These are phyloP conservation scores for Leucophora obtusa DNA, from an alignment of 2,888 invertebrate genomes.

Conservation along the genomic window DNA sequence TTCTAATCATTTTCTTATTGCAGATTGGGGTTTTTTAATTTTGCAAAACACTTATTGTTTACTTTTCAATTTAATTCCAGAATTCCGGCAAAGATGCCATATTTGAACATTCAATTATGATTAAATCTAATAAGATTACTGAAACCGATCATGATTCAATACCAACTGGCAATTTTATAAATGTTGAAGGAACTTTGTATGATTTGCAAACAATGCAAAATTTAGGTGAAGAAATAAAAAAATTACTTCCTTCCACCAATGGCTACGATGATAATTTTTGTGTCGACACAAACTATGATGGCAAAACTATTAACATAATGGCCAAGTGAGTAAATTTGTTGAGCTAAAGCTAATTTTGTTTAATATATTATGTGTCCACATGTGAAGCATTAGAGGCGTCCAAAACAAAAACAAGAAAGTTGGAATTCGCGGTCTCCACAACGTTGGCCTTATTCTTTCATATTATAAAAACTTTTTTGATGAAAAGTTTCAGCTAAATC, in stretches of 20 bases:
- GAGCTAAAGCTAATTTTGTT: too few species aligned
- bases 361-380: too few species aligned
- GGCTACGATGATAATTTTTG: slow-evolving; percentile 93
- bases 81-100: slow-evolving; percentile 82
- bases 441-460: too few species aligned
- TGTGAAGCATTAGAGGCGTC: too few species aligned
- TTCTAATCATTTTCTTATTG: too few species aligned
- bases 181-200: slow-evolving; percentile 85
- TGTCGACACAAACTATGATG: slow-evolving; percentile 85
- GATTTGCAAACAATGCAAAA: slow-evolving; percentile 85
- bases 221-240: slow-evolving; percentile 83
- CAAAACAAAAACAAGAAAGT: too few species aligned
- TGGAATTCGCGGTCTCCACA: too few species aligned
- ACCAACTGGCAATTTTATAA: slow-evolving; percentile 85
- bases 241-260: slow-evolving; percentile 83
- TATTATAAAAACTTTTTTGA: too few species aligned
- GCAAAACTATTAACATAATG: slow-evolving; percentile 80
- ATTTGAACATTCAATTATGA: slow-evolving; percentile 84
- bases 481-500: too few species aligned
- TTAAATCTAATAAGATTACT: slow-evolving; percentile 89
- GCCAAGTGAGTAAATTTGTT: slow-evolving; percentile 79
- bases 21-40: too few species aligned
- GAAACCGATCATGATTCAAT: slow-evolving; percentile 85
- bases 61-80: slow-evolving; percentile 75
- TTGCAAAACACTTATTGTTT: too few species aligned